Evolutionary conservation across 1,140 invertebrate species (phyloP).

Genomic region (Oryzaephilus surinamensis): DNA sequence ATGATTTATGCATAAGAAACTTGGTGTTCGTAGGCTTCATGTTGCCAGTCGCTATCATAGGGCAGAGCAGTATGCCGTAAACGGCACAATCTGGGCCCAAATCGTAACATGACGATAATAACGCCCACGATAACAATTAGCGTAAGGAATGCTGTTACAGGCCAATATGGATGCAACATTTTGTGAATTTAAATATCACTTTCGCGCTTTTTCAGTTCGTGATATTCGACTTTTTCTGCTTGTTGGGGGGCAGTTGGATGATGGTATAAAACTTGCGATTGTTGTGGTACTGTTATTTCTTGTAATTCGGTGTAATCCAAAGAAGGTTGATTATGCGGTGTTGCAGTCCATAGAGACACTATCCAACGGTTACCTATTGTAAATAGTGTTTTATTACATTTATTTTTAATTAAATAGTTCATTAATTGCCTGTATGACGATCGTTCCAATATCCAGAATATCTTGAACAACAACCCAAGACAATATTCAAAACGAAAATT

Average conservation of each 20-base stretch:
- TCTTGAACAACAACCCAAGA: slow-evolving; percentile 67
- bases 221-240: slow-evolving; percentile 45
- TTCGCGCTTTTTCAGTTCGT: slow-evolving; percentile 68
- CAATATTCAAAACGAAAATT: slow-evolving; percentile 62
- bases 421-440: slow-evolving; percentile 58
- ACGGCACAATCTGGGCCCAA: slow-evolving; percentile 55
- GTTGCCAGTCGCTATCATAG: slow-evolving; percentile 46
- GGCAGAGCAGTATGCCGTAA: slow-evolving; percentile 53
- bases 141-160: slow-evolving; percentile 56
- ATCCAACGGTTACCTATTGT: slow-evolving; percentile 68
- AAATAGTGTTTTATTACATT: slow-evolving; percentile 9
- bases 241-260: slow-evolving; percentile 22
- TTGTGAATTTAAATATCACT: slow-evolving; percentile 60
- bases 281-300: slow-evolving; percentile 23
- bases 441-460: slow-evolving; percentile 72
- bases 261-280: slow-evolving; percentile 30
- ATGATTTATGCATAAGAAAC: slow-evolving; percentile 26
- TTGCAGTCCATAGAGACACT: slow-evolving; percentile 68
- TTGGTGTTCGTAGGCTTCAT: slow-evolving; percentile 51
- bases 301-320: slow-evolving; percentile 67
- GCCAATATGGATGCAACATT: slow-evolving; percentile 38
- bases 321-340: slow-evolving; percentile 72
- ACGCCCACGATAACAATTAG: slow-evolving; percentile 58
- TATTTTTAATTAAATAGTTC: neutral
- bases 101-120: slow-evolving; percentile 62